These are phyloP conservation scores for Ahaetulla prasina DNA, from an alignment of 2,113 vertebrate species.

Conservation along the genomic window DNA sequence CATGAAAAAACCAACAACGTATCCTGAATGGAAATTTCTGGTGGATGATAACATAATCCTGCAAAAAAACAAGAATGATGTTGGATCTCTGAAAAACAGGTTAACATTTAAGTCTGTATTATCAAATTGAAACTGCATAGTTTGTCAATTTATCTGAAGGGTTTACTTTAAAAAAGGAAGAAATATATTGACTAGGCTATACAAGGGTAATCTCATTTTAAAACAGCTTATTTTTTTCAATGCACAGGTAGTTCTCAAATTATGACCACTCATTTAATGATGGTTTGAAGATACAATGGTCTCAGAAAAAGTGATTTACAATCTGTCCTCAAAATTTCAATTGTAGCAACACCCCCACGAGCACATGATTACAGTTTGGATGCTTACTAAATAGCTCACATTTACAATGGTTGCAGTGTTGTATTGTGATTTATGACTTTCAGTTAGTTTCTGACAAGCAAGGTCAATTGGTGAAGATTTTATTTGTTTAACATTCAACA, in stretches of 20 bases:
- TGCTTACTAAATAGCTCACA: not conserved
- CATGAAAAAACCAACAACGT: not conserved
- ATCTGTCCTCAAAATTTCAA: not conserved
- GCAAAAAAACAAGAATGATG: not conserved
- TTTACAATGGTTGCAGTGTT: not conserved
- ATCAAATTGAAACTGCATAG: not conserved
- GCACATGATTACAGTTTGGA: not conserved
- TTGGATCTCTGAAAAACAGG: not conserved
- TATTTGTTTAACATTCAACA: no score
- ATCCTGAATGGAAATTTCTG: not conserved
- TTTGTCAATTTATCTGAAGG: not conserved
- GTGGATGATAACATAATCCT: not conserved
- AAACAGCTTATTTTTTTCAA: conserved; percentile 27
- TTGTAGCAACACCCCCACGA: not conserved
- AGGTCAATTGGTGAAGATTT: no score
- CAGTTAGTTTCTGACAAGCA: not conserved
- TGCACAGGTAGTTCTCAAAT: not conserved
- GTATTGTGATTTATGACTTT: not conserved
- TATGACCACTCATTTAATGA: not conserved
- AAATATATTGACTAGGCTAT: not conserved
- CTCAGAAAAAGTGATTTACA: not conserved
- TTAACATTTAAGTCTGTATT: not conserved
- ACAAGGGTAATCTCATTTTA: conserved; percentile 28
- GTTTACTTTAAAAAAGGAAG: not conserved
- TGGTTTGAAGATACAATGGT: not conserved